phyloP scores from a whole-genome alignment of 2,888 invertebrate species.

The Nemotelus nigrinus region DNA sequence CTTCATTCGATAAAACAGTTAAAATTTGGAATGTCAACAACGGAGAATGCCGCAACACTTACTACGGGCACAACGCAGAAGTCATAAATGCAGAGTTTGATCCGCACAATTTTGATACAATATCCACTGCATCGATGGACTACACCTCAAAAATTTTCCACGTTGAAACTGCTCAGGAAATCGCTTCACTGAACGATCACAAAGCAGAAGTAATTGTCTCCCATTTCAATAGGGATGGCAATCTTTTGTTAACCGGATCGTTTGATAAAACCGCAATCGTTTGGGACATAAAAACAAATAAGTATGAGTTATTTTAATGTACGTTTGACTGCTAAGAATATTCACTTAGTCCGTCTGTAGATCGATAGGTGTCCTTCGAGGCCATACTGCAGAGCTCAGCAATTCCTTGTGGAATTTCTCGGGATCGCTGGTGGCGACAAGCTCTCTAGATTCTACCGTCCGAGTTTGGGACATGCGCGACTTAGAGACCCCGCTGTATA shows the following conservation, averaged over 20 bases:
- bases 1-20: slow-evolving; percentile 83
- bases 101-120: slow-evolving; percentile 69
- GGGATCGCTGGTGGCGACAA: slow-evolving; percentile 73
- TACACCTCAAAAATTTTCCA: slow-evolving; percentile 78
- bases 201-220: slow-evolving; percentile 80
- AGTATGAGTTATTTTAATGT: slow-evolving; percentile 62
- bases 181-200: slow-evolving; percentile 73
- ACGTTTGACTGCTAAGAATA: not conserved
- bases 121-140: slow-evolving; percentile 83
- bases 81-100: slow-evolving; percentile 78
- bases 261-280: slow-evolving; percentile 80
- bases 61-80: slow-evolving; percentile 81
- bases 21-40: slow-evolving; percentile 77
- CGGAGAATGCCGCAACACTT: slow-evolving; percentile 73
- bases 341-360: slow-evolving; percentile 8
- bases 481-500: slow-evolving; percentile 67
- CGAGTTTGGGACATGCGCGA: slow-evolving; percentile 76
- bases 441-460: slow-evolving; percentile 77
- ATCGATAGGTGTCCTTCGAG: slow-evolving; percentile 57
- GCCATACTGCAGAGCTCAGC: slow-evolving; percentile 75
- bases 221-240: slow-evolving; percentile 76
- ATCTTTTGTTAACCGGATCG: slow-evolving; percentile 78
- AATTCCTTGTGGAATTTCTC: slow-evolving; percentile 77
- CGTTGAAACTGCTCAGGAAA: slow-evolving; percentile 72
- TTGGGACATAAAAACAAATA: slow-evolving; percentile 76